Conservation (phyloP, 2,113 vertebrate species). For the Cyanoramphus novaezelandiae region DNA sequence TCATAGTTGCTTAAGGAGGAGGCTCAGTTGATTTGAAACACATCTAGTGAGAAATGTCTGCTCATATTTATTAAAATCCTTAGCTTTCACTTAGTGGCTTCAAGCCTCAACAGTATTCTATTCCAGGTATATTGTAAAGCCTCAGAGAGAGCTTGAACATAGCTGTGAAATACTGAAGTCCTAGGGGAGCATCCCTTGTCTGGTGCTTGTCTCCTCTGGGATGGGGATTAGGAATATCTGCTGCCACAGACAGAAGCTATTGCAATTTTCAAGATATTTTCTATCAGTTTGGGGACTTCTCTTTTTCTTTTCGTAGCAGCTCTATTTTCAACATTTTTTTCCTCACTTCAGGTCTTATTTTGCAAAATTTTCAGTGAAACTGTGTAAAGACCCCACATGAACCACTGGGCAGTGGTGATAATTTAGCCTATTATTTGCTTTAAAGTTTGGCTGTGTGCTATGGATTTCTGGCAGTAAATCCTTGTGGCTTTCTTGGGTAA, state of each 20-base stretch:
- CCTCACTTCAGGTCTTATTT: neutral
- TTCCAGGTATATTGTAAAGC: neutral
- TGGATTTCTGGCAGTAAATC: neutral
- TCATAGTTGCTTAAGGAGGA: neutral
- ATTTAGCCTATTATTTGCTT: neutral
- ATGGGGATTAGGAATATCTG: neutral
- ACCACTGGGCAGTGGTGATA: too few species aligned
- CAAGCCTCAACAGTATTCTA: neutral
- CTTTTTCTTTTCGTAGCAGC: neutral
- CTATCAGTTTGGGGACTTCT: neutral
- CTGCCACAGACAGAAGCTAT: neutral
- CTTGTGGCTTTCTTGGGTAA: neutral
- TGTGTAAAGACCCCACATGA: neutral
- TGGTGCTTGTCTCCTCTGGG: neutral
- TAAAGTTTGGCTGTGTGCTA: fast-evolving
- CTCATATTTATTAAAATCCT: slow-evolving; percentile 14
- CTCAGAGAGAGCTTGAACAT: neutral
- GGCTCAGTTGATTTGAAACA: neutral
- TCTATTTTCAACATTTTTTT: neutral
- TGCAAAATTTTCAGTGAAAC: neutral
- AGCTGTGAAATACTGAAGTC: neutral
- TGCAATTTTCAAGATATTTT: neutral
- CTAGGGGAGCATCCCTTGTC: neutral
- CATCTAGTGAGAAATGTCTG: neutral
- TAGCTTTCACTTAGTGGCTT: neutral